A percentile compares a stretch with the other conserved stretches of the same genome.
These are phyloP conservation scores for Melozone crissalis DNA, from an alignment of 2,113 vertebrate species.

Conservation along the genomic window DNA sequence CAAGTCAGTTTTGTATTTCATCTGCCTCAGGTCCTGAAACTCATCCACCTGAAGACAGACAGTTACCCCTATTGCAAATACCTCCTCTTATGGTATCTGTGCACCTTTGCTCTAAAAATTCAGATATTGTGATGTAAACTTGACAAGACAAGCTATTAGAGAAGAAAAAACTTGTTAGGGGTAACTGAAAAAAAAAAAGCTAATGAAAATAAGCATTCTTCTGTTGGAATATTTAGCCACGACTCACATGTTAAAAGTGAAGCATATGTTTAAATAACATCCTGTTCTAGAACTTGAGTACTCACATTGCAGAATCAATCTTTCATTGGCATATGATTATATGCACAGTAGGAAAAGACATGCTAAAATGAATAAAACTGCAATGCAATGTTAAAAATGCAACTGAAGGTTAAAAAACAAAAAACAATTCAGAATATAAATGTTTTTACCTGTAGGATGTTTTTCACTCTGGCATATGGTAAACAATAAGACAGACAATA, in stretches of 20 bases:
- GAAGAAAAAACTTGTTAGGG: background rate
- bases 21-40: background rate
- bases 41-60: background rate
- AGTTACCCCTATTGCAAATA: background rate
- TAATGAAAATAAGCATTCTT: background rate
- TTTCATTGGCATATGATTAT: background rate
- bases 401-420: background rate
- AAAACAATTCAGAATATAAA: background rate
- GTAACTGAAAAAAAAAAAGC: background rate
- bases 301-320: background rate
- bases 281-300: background rate
- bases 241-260: background rate
- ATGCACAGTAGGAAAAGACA: background rate
- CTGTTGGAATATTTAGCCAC: background rate
- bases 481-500: background rate
- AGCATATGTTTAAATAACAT: background rate
- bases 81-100: background rate
- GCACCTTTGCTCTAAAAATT: background rate
- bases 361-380: background rate
- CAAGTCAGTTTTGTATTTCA: background rate
- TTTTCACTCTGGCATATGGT: background rate
- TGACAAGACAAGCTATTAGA: background rate
- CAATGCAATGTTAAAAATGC: background rate
- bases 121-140: background rate
- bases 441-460: background rate